phyloP scores from a whole-genome alignment of 2,113 vertebrate species.

The Fregata magnificens region DNA sequence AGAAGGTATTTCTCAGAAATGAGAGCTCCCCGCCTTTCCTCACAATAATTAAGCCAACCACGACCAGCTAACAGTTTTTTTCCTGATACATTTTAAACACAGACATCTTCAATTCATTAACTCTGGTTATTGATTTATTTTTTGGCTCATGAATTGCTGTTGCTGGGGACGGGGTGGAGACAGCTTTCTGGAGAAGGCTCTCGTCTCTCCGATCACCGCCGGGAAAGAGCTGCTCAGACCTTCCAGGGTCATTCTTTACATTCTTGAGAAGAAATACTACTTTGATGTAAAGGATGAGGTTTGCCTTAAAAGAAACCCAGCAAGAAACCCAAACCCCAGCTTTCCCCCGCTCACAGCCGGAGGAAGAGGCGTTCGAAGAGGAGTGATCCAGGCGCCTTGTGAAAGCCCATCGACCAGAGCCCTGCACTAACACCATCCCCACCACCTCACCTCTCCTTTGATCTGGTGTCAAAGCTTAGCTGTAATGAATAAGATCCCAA shows the following conservation, averaged over 20 bases:
- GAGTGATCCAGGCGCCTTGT: not conserved
- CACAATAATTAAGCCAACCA: not conserved
- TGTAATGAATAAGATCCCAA: not conserved
- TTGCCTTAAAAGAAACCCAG: conserved; percentile 31
- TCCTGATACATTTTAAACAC: conserved; percentile 18
- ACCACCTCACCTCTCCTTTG: not conserved
- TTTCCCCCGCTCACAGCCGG: accelerated
- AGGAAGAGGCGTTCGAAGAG: not conserved
- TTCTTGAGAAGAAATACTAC: conserved; percentile 37
- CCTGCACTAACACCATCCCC: not conserved
- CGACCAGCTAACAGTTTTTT: not conserved
- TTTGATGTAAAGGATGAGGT: conserved; percentile 54
- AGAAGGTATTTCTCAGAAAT: conserved; percentile 10
- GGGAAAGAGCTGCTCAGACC: not conserved
- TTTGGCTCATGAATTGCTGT: conserved; percentile 47
- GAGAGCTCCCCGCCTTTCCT: not conserved
- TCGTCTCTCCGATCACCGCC: not conserved
- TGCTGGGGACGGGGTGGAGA: conserved; percentile 33
- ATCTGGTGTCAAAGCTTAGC: not conserved
- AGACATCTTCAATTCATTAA: conserved; percentile 67
- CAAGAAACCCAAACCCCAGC: not conserved
- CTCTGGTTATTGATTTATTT: conserved; percentile 60
- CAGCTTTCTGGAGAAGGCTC: conserved; percentile 48
- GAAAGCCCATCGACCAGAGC: not conserved
- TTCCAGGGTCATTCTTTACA: conserved; percentile 62